Evolutionary conservation across 1,140 invertebrate genomes (phyloP), one percentile per base, ranked within the genome.

Genomic region (Drosophila sp.): DNA sequence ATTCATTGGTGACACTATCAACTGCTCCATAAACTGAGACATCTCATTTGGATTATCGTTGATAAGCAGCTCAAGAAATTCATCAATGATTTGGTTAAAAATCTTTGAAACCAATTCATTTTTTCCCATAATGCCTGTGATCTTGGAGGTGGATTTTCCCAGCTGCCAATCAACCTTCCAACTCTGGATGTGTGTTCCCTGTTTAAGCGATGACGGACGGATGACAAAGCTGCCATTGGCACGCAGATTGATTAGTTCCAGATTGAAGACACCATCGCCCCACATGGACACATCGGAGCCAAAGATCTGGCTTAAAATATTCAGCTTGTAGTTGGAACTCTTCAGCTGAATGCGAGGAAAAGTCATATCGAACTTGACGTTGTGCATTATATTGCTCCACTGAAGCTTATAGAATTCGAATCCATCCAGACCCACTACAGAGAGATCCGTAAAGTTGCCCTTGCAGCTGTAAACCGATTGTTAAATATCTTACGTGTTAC

Each of bases 221-320:
- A 91, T 13, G 1, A 90, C 45, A 9, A 91, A 91, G 34, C 80
- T 91, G 6, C 90, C 90, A 46, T 79, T 25, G n/a, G 69, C 78
- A 9, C 80, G 73, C 1, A 91, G 69, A 62, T 91, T 69, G 16
- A 61, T 32, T 13, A 91, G 40, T 18, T 78, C 74, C 43, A 91
- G 54, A 36, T 69, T 51, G 1, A 91, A 71, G 1, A 51, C 43
- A 7, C 90, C 90, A 59, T 89, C 65, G 7, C 89, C 84, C 69
- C 66, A 77, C 8, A 89, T 21, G 5, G 67, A 38, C 5, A 75
- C 13, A 8, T 69, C 48, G 2, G 34, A 18, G 6, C 75, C 80
- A 45, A 87, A 73, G 0, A 84, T 53, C 0, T 54, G 50, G 1
- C 65, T 64, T 8, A 80, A 9, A 4, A 82, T 16, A 21, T 91